Percentiles rank a stretch among this genome's conserved stretches.
These are phyloP conservation scores for Parochlus steinenii DNA, from an alignment of 2,888 invertebrate genomes.

Conservation along the genomic window DNA sequence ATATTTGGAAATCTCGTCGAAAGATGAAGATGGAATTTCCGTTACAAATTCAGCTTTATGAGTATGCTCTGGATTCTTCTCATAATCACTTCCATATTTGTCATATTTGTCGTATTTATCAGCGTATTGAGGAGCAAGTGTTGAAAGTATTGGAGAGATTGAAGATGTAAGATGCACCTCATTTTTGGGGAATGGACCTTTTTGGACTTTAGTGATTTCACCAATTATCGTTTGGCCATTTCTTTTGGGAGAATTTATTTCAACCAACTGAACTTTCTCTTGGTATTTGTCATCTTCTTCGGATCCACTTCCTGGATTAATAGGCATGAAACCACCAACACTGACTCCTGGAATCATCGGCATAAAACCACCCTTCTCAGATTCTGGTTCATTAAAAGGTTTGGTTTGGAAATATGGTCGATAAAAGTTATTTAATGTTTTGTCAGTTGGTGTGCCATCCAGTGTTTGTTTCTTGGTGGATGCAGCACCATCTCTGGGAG, in stretches of 20 bases:
- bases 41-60: slow-evolving; percentile 8
- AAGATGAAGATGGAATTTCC: neutral
- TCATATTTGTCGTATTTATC: slow-evolving; percentile 4
- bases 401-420: slow-evolving; percentile 18
- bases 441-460: slow-evolving; percentile 5
- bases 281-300: slow-evolving; percentile 12
- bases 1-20: slow-evolving; percentile 3
- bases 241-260: slow-evolving; percentile 7
- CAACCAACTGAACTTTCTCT: slow-evolving; percentile 13
- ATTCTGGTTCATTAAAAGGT: slow-evolving; percentile 26
- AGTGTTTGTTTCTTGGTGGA: slow-evolving; percentile 18
- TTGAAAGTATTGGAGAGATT: slow-evolving; percentile 8
- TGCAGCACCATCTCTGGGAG: slow-evolving; percentile 19
- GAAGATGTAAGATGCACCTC: slow-evolving; percentile 11
- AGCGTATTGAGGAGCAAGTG: neutral
- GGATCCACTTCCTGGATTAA: slow-evolving; percentile 20
- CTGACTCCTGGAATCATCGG: slow-evolving; percentile 52
- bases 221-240: slow-evolving; percentile 9
- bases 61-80: slow-evolving; percentile 7
- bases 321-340: slow-evolving; percentile 56
- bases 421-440: slow-evolving; percentile 23
- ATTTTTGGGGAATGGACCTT: neutral
- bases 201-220: slow-evolving; percentile 6
- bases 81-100: slow-evolving; percentile 13
- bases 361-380: slow-evolving; percentile 60